phyloP scores from a whole-genome alignment of 2,888 invertebrate species.

The Drosophila suboccidentalis region DNA sequence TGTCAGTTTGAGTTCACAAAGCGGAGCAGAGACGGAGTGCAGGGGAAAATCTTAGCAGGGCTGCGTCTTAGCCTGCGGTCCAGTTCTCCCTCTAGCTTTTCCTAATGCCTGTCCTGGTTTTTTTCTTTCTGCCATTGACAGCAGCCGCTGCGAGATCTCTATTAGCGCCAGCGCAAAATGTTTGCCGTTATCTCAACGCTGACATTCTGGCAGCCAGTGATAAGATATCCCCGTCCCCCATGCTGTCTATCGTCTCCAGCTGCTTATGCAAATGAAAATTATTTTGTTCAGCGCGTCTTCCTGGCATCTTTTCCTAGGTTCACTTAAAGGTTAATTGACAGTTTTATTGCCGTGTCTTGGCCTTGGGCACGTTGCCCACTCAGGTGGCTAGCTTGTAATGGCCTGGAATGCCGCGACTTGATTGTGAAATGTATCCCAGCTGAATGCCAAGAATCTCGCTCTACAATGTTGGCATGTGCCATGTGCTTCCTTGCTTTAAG shows the following conservation, averaged over 20 bases:
- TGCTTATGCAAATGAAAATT: constrained; percentile 65
- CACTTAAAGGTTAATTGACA: constrained; percentile 83
- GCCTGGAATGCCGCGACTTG: constrained; percentile 33
- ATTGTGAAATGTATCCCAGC: constrained; percentile 30
- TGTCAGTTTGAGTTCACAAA: constrained; percentile 76
- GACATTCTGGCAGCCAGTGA: constrained; percentile 71
- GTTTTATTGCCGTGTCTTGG: constrained; percentile 66
- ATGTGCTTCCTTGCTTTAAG: constrained; percentile 1
- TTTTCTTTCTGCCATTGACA: constrained; percentile 31
- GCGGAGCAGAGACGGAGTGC: background rate
- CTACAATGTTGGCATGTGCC: constrained; percentile 49
- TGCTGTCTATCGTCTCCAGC: background rate
- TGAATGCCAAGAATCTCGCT: constrained; percentile 19
- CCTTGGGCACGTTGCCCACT: constrained; percentile 41
- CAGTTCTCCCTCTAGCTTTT: constrained; percentile 40
- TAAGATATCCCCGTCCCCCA: constrained; percentile 35
- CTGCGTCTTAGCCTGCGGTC: constrained; percentile 42
- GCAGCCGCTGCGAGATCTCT: constrained; percentile 63
- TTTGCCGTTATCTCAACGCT: constrained; percentile 45
- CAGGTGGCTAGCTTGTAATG: constrained; percentile 12
- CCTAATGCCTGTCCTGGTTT: constrained; percentile 42
- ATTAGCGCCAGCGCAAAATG: constrained; percentile 65
- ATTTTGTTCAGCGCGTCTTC: constrained; percentile 46
- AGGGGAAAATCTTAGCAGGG: constrained; percentile 1
- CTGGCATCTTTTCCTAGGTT: constrained; percentile 55